Base-by-base conservation (phyloP, 2,888 invertebrate species). In the Rapana venosa region DNA sequence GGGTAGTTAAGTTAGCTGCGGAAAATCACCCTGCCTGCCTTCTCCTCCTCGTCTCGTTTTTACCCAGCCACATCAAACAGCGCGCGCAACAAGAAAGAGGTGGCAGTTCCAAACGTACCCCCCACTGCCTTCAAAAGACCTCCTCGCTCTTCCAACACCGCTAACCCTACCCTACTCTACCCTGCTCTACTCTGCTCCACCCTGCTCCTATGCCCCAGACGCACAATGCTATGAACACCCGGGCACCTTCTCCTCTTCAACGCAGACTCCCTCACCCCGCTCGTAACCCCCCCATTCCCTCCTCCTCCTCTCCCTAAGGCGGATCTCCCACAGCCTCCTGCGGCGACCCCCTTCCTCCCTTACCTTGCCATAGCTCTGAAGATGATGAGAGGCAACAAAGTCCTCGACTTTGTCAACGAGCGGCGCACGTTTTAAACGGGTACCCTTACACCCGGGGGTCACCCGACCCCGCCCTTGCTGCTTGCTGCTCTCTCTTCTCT, bases 371-470 rank as follows among this genome's bases (percentile, higher is more conserved):
- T 61, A 47, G 8, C 47, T 83, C 36, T 36, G 36, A 47, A 83
- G 26, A 17, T 15, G 81, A 83, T 15, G 81, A 83, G 81, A 83
- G 81, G 81, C 13, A 83, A 83, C 81, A 83, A 83, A 83, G 81
- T 47, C 36, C 47, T 83, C 81, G 81, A 83, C 81, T 83, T 83
- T 30, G 47, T 47, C 22, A 47, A 83, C 32, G 22, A 83, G 47
- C 22, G 47, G 81, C 81, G 81, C 81, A 26, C 81, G 81, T 26
- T 83, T 81, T 81, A 81, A 83, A 47, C 81, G 81, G 81, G 81
- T 83, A 47, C 22, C 81, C 81, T 83, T 83, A 47, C 36, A 30
- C 22, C 36, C 81, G 32, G 79, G 22, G 81, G 47, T 83, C 81
- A 83, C 81, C 81, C 81, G 81, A 83, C 26, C 47, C 81, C 11